Percentiles rank a stretch among this genome's conserved stretches.
Conservation (phyloP, 2,888 invertebrate genomes). For the Aphelenchoides bicaudatus region DNA sequence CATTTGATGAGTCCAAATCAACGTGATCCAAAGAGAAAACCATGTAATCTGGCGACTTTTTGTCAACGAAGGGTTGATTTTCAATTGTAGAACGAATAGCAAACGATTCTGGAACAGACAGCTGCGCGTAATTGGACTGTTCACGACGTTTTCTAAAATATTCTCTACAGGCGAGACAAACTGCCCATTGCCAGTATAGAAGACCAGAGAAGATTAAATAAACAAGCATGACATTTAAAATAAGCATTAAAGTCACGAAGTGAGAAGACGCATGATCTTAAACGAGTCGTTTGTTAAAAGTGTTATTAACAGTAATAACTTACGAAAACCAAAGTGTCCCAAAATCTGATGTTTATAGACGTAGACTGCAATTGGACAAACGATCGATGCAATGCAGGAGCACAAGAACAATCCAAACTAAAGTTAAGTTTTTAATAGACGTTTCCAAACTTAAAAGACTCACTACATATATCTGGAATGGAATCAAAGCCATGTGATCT, state of each 20-base stretch:
- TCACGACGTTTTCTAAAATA: slow-evolving; percentile 26
- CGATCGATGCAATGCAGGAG: slow-evolving; percentile 10
- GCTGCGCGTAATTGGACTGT: slow-evolving; percentile 22
- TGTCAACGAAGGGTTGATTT: slow-evolving; percentile 2
- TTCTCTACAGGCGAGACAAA: slow-evolving; percentile 21
- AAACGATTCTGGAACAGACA: slow-evolving; percentile 30
- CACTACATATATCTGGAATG: slow-evolving; percentile 23
- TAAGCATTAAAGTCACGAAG: slow-evolving; percentile 18
- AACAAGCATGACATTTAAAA: slow-evolving; percentile 21
- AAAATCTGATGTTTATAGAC: slow-evolving; percentile 19
- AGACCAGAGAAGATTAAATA: slow-evolving; percentile 21
- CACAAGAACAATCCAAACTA: slow-evolving; percentile 8
- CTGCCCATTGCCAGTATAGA: slow-evolving; percentile 28
- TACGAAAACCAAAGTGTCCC: slow-evolving; percentile 24
- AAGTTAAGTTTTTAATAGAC: neutral
- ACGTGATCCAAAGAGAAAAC: slow-evolving; percentile 18
- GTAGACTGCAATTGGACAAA: slow-evolving; percentile 18
- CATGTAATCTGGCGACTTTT: slow-evolving; percentile 13
- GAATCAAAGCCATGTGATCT: slow-evolving; percentile 23
- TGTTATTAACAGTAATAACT: slow-evolving; percentile 13
- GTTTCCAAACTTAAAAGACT: slow-evolving; percentile 12
- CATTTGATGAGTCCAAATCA: neutral
- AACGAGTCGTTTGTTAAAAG: slow-evolving; percentile 7
- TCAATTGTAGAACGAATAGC: slow-evolving; percentile 23
- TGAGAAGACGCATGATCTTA: slow-evolving; percentile 13